Evolutionary conservation across 2,888 invertebrate species (phyloP).

Genomic region (Notodonta dromedarius): DNA sequence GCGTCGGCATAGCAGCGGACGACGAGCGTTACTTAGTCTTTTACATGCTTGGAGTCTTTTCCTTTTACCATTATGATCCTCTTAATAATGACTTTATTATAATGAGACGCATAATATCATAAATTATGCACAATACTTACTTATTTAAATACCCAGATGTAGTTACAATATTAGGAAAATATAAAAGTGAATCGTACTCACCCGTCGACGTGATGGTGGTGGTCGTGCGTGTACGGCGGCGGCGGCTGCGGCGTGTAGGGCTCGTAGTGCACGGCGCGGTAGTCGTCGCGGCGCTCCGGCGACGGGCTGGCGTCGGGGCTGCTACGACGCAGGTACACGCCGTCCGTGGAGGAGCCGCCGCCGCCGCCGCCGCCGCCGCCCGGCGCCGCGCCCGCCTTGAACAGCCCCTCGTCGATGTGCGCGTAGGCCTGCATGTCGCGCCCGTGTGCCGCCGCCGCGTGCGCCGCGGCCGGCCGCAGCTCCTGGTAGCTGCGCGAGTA

Average conservation of each 20-base stretch:
- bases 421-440: constrained; percentile 78
- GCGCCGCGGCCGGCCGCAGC: constrained; percentile 65
- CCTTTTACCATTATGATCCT: too few species aligned
- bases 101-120: too few species aligned
- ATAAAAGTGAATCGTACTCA: constrained; percentile 48
- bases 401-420: constrained; percentile 68
- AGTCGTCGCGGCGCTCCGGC: constrained; percentile 69
- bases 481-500: constrained; percentile 80
- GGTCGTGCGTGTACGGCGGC: constrained; percentile 63
- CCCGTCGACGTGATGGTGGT: constrained; percentile 67
- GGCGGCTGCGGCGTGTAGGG: constrained; percentile 60
- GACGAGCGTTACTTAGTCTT: too few species aligned
- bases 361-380: constrained; percentile 33
- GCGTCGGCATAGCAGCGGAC: background rate
- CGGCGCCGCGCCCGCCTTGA: constrained; percentile 50
- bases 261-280: constrained; percentile 69
- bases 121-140: too few species aligned
- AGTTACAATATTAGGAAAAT: background rate
- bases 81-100: too few species aligned
- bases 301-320: constrained; percentile 65
- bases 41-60: too few species aligned
- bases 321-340: constrained; percentile 64
- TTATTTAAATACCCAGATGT: too few species aligned
- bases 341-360: constrained; percentile 55
- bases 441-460: constrained; percentile 64